Evolutionary conservation across 2,113 vertebrate genomes (phyloP).

Genomic region (Paralichthys olivaceus): DNA sequence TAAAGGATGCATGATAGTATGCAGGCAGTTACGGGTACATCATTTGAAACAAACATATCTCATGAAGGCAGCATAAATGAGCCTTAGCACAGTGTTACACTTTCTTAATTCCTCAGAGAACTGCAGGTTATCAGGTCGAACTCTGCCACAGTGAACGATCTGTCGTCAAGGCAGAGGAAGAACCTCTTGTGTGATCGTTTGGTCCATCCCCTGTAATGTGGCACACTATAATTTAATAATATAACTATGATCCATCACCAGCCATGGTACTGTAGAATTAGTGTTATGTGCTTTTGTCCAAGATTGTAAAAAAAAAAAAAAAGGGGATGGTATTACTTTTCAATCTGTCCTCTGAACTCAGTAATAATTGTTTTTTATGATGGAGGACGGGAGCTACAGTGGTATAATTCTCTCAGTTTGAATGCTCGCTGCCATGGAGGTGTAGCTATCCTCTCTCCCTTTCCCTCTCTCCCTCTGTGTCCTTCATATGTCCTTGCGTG

Average conservation of each 20-base stretch:
- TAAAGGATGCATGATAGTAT: too few species aligned
- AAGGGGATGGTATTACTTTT: constrained; percentile 34
- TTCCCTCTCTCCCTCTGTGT: constrained; percentile 32
- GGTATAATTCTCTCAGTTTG: constrained; percentile 33
- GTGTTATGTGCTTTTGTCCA: constrained; percentile 13
- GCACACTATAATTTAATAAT: not conserved
- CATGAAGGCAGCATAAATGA: too few species aligned
- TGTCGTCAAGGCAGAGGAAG: not conserved
- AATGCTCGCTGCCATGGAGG: constrained; percentile 8
- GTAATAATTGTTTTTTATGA: constrained; percentile 22
- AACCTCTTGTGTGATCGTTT: not conserved
- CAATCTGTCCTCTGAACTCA: constrained; percentile 37
- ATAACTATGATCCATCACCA: constrained; percentile 12
- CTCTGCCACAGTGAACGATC: too few species aligned
- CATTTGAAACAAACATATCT: too few species aligned
- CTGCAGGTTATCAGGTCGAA: too few species aligned
- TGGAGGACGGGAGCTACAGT: constrained; percentile 11
- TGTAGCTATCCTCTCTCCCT: constrained; percentile 35
- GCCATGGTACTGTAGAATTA: constrained; percentile 2
- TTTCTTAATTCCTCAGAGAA: too few species aligned
- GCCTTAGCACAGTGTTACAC: too few species aligned
- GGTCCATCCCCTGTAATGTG: not conserved
- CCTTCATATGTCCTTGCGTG: constrained; percentile 79
- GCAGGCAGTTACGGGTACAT: too few species aligned
- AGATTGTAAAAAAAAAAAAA: constrained; percentile 13